Percentiles rank a stretch among this genome's conserved stretches.
phyloP scores from a whole-genome alignment of 2,888 invertebrate genomes.

The Lasioglossum leucozonium region DNA sequence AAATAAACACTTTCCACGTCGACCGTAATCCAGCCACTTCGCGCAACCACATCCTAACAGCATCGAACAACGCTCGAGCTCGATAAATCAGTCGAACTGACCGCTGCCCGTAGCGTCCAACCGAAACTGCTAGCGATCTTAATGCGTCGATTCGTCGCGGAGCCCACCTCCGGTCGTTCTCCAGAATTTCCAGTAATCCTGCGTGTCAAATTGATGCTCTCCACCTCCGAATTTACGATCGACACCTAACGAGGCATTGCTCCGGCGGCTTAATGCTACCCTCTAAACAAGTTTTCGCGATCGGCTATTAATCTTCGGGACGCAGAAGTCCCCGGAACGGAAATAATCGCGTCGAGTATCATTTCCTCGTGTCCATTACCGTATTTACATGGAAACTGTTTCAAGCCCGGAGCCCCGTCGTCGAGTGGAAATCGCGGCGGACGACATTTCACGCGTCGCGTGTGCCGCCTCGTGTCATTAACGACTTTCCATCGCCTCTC shows the following conservation, averaged over 20 bases:
- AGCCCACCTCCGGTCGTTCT: conserved; percentile 5
- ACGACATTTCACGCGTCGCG: conserved; percentile 45
- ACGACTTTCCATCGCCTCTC: conserved; percentile 36
- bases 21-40: not conserved
- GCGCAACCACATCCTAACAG: not conserved
- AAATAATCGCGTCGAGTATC: conserved; percentile 14
- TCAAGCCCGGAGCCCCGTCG: conserved; percentile 17
- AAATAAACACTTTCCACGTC: not conserved
- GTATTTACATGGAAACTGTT: conserved; percentile 57
- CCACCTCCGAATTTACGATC: conserved; percentile 53
- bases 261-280: not conserved
- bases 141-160: conserved; percentile 64
- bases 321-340: not conserved
- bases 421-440: conserved; percentile 13
- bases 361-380: conserved; percentile 34
- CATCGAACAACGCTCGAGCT: not conserved
- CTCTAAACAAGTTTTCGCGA: not conserved
- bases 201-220: conserved; percentile 37
- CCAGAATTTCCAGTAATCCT: conserved; percentile 32
- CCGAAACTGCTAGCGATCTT: conserved; percentile 40
- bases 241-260: conserved; percentile 37
- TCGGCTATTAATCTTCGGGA: conserved; percentile 24
- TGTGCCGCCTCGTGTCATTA: conserved; percentile 61
- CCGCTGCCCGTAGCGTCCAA: conserved; percentile 21
- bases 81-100: not conserved